A percentile compares a stretch with the other conserved stretches of the same genome.
Conservation (phyloP, 2,888 invertebrate genomes). For the Conomelus anceps region DNA sequence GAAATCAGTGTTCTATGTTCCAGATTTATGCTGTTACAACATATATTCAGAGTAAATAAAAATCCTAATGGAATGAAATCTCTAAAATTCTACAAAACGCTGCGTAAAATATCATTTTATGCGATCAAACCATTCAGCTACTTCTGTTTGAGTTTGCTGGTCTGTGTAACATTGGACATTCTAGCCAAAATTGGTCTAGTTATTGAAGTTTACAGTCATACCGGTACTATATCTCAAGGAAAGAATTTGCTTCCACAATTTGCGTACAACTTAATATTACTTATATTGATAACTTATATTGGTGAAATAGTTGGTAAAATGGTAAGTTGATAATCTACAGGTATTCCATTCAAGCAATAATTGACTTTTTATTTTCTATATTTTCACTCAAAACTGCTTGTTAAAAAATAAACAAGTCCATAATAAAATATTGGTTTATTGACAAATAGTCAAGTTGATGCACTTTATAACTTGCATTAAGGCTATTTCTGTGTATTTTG, state of each 20-base stretch:
- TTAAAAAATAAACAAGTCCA: no score
- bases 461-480: no score
- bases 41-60: background rate
- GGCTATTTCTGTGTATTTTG: no score
- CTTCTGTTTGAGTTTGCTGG: background rate
- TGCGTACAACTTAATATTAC: background rate
- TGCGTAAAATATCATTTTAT: background rate
- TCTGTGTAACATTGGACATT: background rate
- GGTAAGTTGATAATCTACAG: background rate
- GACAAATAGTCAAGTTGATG: no score
- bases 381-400: no score
- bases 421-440: no score
- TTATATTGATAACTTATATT: background rate
- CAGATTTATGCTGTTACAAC: background rate
- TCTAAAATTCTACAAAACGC: background rate
- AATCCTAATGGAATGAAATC: background rate
- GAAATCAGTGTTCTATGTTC: background rate
- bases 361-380: no score
- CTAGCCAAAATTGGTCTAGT: background rate
- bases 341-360: no score
- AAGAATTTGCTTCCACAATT: background rate
- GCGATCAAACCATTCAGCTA: background rate
- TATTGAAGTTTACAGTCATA: background rate
- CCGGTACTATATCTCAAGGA: background rate
- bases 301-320: background rate